Evolutionary conservation across 2,888 invertebrate genomes (phyloP).

Genomic region (Hemistola chrysoprasaria): DNA sequence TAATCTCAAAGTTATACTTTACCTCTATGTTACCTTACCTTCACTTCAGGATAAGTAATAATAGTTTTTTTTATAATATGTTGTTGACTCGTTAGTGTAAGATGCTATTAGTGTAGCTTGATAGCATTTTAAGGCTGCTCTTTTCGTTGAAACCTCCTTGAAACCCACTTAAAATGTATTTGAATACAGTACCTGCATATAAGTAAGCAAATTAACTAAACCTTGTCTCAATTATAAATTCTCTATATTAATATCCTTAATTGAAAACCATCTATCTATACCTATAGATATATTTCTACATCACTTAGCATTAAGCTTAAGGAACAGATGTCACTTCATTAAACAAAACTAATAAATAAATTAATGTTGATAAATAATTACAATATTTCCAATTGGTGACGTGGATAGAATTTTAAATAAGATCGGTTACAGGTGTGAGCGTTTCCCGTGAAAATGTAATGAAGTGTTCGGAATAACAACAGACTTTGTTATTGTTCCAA

Average conservation of each 20-base stretch:
- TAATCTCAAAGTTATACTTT: no score
- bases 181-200: background rate
- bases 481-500: background rate
- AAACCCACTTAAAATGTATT: no score
- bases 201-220: background rate
- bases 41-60: no score
- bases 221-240: no score
- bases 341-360: constrained; percentile 15
- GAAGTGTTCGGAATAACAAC: background rate
- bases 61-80: no score
- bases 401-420: constrained; percentile 33
- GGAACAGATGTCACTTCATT: constrained; percentile 21
- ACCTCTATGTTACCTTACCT: no score
- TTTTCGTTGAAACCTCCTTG: no score
- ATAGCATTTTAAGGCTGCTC: no score
- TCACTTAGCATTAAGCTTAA: constrained; percentile 2
- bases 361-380: constrained; percentile 15
- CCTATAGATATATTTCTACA: constrained; percentile 1
- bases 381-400: constrained; percentile 27
- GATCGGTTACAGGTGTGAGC: constrained; percentile 47
- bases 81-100: no score
- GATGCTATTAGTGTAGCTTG: no score
- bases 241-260: no score
- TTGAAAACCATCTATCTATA: background rate
- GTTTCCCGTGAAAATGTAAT: constrained; percentile 53